phyloP scores from a whole-genome alignment of 2,113 vertebrate genomes.

The Ascaphus truei region DNA sequence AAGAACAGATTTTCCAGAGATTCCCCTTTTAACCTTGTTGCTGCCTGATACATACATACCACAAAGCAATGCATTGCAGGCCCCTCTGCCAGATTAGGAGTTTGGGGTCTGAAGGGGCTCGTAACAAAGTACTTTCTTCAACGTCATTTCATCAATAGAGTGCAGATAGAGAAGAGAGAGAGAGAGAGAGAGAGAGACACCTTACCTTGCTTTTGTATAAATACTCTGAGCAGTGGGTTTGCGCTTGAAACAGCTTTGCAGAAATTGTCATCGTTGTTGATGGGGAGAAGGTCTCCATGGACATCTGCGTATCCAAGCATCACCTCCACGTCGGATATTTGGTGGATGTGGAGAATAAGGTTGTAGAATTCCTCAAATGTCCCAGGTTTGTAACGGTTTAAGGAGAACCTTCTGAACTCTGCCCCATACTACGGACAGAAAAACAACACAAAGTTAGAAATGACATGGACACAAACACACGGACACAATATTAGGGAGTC shows the following conservation, averaged over 20 bases:
- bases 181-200: neutral
- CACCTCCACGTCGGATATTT: constrained; percentile 86
- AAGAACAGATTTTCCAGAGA: too few relatives aligned
- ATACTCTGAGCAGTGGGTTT: constrained; percentile 88
- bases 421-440: constrained; percentile 82
- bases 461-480: neutral
- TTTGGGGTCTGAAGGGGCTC: too few relatives aligned
- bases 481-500: too few relatives aligned
- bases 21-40: too few relatives aligned
- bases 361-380: constrained; percentile 97
- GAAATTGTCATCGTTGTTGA: constrained; percentile 98
- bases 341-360: constrained; percentile 89
- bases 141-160: too few relatives aligned
- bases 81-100: too few relatives aligned
- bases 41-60: too few relatives aligned
- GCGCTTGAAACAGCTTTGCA: constrained; percentile 93
- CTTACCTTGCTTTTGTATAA: constrained; percentile 95
- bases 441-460: neutral
- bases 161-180: too few relatives aligned
- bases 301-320: constrained; percentile 94
- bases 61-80: too few relatives aligned
- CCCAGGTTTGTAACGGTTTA: constrained; percentile 88
- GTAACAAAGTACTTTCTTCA: too few relatives aligned
- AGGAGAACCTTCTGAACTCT: constrained; percentile 92
- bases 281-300: constrained; percentile 95